Conservation (phyloP, 2,888 invertebrate genomes). For the Drosophila heteroneura region DNA sequence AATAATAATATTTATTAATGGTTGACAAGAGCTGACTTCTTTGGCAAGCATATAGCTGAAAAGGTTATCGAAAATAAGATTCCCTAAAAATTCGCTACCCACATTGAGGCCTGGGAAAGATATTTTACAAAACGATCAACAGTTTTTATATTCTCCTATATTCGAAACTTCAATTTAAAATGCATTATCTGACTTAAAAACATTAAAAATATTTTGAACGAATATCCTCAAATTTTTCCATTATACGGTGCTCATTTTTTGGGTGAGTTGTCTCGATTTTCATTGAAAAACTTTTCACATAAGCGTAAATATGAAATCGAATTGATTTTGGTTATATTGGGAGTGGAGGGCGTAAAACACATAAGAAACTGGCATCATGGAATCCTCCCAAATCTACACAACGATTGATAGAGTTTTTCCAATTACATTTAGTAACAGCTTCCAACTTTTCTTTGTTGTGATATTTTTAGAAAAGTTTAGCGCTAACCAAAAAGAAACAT, state of each 20-base stretch:
- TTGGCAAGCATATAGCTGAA: neutral
- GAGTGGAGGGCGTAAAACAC: neutral
- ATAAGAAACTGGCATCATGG: neutral
- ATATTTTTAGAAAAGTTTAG: conserved; percentile 24
- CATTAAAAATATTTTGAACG: neutral
- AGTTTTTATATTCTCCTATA: neutral
- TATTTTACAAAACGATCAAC: neutral
- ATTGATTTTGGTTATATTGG: conserved; percentile 67
- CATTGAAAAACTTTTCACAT: conserved; percentile 78
- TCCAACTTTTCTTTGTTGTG: conserved; percentile 16
- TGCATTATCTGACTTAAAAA: neutral
- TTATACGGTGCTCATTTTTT: conserved; percentile 15
- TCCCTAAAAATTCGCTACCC: neutral
- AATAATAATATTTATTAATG: neutral
- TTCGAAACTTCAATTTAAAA: neutral
- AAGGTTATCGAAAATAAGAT: neutral
- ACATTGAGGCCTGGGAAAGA: fast-evolving
- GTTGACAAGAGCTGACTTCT: neutral
- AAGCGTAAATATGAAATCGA: conserved; percentile 74
- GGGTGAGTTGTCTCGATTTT: conserved; percentile 41
- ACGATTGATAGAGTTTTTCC: conserved; percentile 46
- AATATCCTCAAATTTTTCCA: conserved; percentile 26
- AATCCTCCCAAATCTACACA: conserved; percentile 27
- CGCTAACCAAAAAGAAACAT: conserved; percentile 7
- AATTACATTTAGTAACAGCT: conserved; percentile 44